Conservation (phyloP, 1,140 invertebrate genomes). For the Zaprionus inermis region DNA sequence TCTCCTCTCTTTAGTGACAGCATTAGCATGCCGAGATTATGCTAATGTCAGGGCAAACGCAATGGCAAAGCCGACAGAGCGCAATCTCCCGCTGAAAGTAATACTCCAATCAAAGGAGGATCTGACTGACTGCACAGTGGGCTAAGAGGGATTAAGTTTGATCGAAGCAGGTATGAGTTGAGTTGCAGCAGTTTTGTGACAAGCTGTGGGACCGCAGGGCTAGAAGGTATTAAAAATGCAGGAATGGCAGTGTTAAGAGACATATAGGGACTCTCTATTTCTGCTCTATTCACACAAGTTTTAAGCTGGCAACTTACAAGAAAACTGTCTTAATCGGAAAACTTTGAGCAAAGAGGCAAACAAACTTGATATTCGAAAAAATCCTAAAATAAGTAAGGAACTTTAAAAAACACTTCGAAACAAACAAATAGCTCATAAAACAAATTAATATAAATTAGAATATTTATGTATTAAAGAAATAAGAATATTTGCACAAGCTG, state of each 20-base stretch:
- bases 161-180: background rate
- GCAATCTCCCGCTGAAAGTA: background rate
- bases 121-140: background rate
- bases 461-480: too few species aligned
- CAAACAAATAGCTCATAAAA: too few species aligned
- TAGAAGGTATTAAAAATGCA: background rate
- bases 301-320: too few species aligned
- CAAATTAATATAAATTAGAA: too few species aligned
- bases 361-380: too few species aligned
- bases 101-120: background rate
- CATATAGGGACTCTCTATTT: too few species aligned
- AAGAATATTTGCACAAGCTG: too few species aligned
- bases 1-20: slow-evolving; percentile 38
- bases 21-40: slow-evolving; percentile 44
- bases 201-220: background rate
- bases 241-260: background rate
- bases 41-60: slow-evolving; percentile 31
- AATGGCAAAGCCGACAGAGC: background rate
- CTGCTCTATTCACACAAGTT: too few species aligned
- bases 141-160: background rate
- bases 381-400: too few species aligned
- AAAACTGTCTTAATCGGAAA: too few species aligned
- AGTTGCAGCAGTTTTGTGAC: background rate
- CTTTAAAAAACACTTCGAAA: too few species aligned
- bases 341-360: too few species aligned